Base-by-base conservation (phyloP, 35 echinoderm and acorn worm genomes). In the Chiridota heheva region DNA sequence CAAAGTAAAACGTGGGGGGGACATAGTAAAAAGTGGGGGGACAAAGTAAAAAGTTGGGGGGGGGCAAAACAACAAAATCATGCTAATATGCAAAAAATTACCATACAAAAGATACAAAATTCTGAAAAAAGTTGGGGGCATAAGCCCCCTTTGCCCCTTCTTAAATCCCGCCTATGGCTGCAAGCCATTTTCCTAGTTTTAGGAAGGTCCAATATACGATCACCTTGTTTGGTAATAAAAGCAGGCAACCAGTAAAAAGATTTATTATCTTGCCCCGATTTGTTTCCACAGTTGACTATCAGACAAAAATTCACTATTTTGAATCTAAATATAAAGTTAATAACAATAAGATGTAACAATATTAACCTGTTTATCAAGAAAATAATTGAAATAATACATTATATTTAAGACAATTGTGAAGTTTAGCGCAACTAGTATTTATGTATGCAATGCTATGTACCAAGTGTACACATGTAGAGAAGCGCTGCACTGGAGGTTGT, bases 281-380 rank as follows among this genome's bases (percentile, higher is more conserved):
- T 74, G 71, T 74, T 74, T 42, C 71, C 71, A 74, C 41, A 74
- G 0, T 26, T 53, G 34, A 74, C 36, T n/a, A 74, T 53, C 49
- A 44, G 25, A 51, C 71, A 74, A 53, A 74, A 47, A 74, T 74
- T 74, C 46, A 42, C 35, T 44, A 74, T 53, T 4, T 29, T 74
- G 41, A 13, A 13, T 16, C 24, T 45, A 31, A 22, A 48, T 7
- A 20, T 31, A 69, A 4, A 39, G 16, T 69, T 37, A 16, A 42
- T 44, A n/a, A 48, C 22, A 28, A 36, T 39, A 12, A 45, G n/a
- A n/a, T n/a, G n/a, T n/a, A n/a, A n/a, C n/a, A n/a, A n/a, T n/a
- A n/a, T n/a, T n/a, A n/a, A n/a, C n/a, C n/a, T n/a, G n/a, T n/a
- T n/a, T n/a, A n/a, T n/a, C n/a, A n/a, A n/a, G n/a, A n/a, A n/a